phyloP scores from a whole-genome alignment of 2,888 invertebrate genomes.

The Cyrtodaria siliqua region DNA sequence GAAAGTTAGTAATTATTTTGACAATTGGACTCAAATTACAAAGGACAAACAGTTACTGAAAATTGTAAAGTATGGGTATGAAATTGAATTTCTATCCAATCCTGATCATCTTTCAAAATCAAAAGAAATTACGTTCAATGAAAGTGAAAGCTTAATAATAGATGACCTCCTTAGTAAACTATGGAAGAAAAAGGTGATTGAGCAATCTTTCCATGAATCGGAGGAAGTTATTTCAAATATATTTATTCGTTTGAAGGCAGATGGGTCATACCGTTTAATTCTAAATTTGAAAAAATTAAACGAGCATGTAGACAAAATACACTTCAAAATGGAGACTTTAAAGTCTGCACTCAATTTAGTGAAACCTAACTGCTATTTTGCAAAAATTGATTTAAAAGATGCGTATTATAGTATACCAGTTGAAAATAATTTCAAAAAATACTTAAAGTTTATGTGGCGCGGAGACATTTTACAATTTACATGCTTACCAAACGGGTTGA shows the following conservation, averaged over 20 bases:
- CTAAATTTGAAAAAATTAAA: slow-evolving; percentile 44
- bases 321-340: slow-evolving; percentile 57
- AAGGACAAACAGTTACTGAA: slow-evolving; percentile 19
- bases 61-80: not conserved
- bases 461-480: slow-evolving; percentile 15
- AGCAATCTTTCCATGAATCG: not conserved
- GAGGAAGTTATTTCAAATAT: slow-evolving; percentile 19
- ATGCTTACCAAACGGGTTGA: no score
- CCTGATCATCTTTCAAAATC: not conserved
- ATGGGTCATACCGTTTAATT: slow-evolving; percentile 31
- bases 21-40: slow-evolving; percentile 1
- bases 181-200: slow-evolving; percentile 8
- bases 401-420: slow-evolving; percentile 34
- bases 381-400: slow-evolving; percentile 46
- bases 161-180: slow-evolving; percentile 1
- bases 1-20: not conserved
- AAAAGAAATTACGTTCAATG: not conserved
- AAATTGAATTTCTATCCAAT: no score
- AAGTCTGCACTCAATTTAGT: slow-evolving; percentile 30
- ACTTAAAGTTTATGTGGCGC: no score
- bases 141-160: not conserved
- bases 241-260: slow-evolving; percentile 12
- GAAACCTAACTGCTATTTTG: slow-evolving; percentile 35
- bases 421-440: no score
- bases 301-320: slow-evolving; percentile 40